Percentiles rank a stretch among this genome's conserved stretches.
phyloP scores from a whole-genome alignment of 2,113 vertebrate genomes.

The Euleptes europaea region DNA sequence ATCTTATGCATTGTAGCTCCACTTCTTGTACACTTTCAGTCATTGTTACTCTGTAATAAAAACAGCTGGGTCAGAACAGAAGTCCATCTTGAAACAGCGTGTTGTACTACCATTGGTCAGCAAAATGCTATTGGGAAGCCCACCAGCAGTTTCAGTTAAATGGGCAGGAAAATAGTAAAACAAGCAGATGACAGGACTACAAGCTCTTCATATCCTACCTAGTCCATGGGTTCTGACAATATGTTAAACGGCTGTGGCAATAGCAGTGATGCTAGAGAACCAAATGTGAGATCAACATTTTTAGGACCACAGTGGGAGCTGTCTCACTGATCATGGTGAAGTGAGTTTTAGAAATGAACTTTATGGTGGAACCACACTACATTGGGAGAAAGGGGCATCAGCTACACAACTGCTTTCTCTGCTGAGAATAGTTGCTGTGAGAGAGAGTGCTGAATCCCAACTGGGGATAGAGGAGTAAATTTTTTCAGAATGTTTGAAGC shows the following conservation, averaged over 20 bases:
- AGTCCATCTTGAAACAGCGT: too few species aligned
- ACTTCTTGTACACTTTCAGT: neutral
- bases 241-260: neutral
- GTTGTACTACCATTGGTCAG: neutral
- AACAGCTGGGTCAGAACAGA: neutral
- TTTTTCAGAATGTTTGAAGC: too few species aligned
- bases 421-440: neutral
- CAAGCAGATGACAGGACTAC: too few species aligned
- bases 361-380: neutral
- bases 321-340: neutral
- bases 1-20: neutral
- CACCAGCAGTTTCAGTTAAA: neutral
- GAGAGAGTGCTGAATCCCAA: neutral
- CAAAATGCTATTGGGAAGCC: neutral
- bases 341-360: neutral
- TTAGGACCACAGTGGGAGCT: too few species aligned
- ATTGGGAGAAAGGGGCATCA: neutral
- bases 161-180: too few species aligned
- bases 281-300: neutral
- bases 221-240: neutral
- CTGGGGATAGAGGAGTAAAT: neutral
- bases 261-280: neutral
- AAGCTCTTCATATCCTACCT: neutral
- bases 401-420: neutral
- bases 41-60: neutral